phyloP scores from a whole-genome alignment of 2,888 invertebrate species.

The Caenorhabditis sp. region DNA sequence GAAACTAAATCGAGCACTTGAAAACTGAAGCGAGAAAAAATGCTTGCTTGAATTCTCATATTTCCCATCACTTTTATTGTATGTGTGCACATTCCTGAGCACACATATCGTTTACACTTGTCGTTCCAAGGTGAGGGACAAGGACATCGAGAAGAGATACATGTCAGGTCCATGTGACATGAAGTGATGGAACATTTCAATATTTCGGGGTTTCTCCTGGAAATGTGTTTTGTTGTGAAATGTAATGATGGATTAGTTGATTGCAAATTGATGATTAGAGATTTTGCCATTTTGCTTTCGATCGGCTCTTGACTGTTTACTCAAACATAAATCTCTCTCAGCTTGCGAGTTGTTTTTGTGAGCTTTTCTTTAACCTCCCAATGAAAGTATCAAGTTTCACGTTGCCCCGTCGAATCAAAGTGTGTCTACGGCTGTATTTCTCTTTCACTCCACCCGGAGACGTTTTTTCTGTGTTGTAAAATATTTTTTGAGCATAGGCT shows the following conservation, averaged over 20 bases:
- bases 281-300: no score
- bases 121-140: slow-evolving; percentile 27
- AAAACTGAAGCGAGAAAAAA: neutral
- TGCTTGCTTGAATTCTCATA: neutral
- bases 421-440: slow-evolving; percentile 33
- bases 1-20: neutral
- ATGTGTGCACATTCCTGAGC: neutral
- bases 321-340: neutral
- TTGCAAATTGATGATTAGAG: neutral
- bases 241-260: neutral
- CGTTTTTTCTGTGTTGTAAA: slow-evolving; percentile 6
- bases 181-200: slow-evolving; percentile 44
- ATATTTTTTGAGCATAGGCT: neutral
- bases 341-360: slow-evolving; percentile 36
- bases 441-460: slow-evolving; percentile 23
- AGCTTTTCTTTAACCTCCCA: slow-evolving; percentile 29
- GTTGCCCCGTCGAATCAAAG: slow-evolving; percentile 8
- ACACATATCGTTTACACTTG: slow-evolving; percentile 38
- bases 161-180: slow-evolving; percentile 52
- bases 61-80: slow-evolving; percentile 2
- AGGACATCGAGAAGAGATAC: slow-evolving; percentile 25
- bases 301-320: neutral
- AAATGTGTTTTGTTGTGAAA: neutral
- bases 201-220: slow-evolving; percentile 5
- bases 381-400: slow-evolving; percentile 62